Base-by-base conservation (phyloP, 2,113 vertebrate species). In the Engraulis encrasicolus region DNA sequence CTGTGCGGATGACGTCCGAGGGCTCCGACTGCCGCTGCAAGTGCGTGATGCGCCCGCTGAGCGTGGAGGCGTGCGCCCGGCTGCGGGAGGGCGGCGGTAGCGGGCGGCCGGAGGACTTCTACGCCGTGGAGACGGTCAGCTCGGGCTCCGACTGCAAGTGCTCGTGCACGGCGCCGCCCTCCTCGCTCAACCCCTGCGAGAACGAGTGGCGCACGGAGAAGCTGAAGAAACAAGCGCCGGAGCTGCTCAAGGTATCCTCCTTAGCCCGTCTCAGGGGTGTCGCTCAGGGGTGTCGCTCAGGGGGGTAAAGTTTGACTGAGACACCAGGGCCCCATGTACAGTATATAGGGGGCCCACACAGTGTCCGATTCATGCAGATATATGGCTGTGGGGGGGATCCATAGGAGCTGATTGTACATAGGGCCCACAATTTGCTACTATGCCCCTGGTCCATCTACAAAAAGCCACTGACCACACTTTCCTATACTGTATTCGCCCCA, bases 201-300 rank as follows among this genome's bases (percentile, higher is more conserved):
- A 97, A 97, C 0, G 97, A 99, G 92, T 99, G 98, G 98, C 98
- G 96, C 93, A 97, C 97, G 96, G 98, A 99, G 90, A 98, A 97
- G 90, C 96, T 99, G 89, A 98, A 96, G 95, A 98, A 97, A 85
- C 97, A 99, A 90, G 98, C 97, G 0, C 98, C 97, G 0, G 97
- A 99, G 89, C 94, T 99, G 50, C 93, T 99, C 40, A 99, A 99
- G 96, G 98, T 99, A 93, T 9, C 54, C 0, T 23, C 19, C 34
- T 40, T 78, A 49, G 14, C 38, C 27, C 45, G 49, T 27, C 19
- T 17, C n/a, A 49, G 36, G 37, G 0, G 18, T 0, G 9, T n/a
- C 6, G n/a, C n/a, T n/a, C n/a, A n/a, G n/a, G n/a, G n/a, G n/a
- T n/a, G n/a, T n/a, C n/a, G n/a, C n/a, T n/a, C n/a, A n/a, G n/a